Base-by-base conservation (phyloP, 2,888 invertebrate genomes). In the Mechanitis mazaeus region DNA sequence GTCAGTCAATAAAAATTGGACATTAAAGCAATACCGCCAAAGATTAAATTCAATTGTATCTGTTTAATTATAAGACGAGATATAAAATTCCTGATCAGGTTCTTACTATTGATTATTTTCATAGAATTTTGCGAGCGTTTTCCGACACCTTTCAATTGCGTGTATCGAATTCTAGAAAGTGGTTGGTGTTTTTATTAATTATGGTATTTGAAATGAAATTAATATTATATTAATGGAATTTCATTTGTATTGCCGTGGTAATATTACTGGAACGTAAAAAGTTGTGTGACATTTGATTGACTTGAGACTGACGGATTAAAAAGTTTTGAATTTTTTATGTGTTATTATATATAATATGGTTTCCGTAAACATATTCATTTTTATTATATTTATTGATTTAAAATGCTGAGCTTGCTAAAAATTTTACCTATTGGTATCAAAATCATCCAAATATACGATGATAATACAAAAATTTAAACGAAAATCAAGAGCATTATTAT, bases 141-240 rank as follows among this genome's bases (percentile, higher is more conserved):
- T 89, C 89, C 86, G 76, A 86, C 89, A 89, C 89, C 89, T 87
- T 80, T 84, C 87, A 85, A 87, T 83, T 81, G 87, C 86, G 85
- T 87, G 83, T 77, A 78, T 85, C 75, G 84, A 87, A 88, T 89
- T 87, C 87, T 89, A 89, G 87, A 89, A 85, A 88, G 87, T 80
- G 80, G 83, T 20, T 83, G 50, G 67, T 68, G 60, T 73, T 73
- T 67, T 64, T 69, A 73, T 71, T 71, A 71, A 71, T 71, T 68
- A 35, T 35, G 35, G 35, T 35, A 35, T 35, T 35, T 3, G 4
- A 35, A 35, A 35, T 35, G 4, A 35, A 5, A 5, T 6, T 6
- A 35, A 6, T 35, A 35, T 5, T 35, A 35, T 35, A 20, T 20
- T 20, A 20, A 20, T 20, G 20, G 20, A 20, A 20, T 20, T 20